Conservation (phyloP, 2,113 vertebrate genomes). For the Motacilla tschutschensis region DNA sequence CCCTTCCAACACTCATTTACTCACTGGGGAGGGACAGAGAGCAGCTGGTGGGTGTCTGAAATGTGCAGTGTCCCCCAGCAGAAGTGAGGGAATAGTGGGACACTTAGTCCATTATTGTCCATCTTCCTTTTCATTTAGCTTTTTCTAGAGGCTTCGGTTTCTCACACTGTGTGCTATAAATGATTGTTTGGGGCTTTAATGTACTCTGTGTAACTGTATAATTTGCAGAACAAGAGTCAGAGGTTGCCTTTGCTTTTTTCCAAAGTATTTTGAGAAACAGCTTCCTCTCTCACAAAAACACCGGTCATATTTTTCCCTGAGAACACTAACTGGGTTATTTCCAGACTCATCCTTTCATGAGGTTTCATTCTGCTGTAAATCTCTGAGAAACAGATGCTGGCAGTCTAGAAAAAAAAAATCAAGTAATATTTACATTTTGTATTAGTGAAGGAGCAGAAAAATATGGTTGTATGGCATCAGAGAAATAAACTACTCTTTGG, state of each 20-base stretch:
- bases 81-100: background rate
- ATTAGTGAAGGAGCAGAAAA: background rate
- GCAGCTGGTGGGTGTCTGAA: background rate
- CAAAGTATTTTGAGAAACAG: background rate
- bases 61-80: background rate
- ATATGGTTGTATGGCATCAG: background rate
- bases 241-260: slow-evolving; percentile 25
- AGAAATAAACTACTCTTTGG: background rate
- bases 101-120: background rate
- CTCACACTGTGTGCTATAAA: background rate
- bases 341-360: background rate
- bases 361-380: background rate
- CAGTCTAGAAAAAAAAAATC: background rate
- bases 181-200: background rate
- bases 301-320: background rate
- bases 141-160: background rate
- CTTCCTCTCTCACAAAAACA: background rate
- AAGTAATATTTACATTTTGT: background rate
- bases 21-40: background rate
- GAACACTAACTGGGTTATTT: background rate
- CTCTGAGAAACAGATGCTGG: background rate
- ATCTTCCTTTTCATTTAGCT: slow-evolving; percentile 10
- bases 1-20: background rate
- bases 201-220: slow-evolving; percentile 6
- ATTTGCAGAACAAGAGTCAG: slow-evolving; percentile 17